Evolutionary conservation across 2,113 vertebrate species (phyloP).

Genomic region (Neopipo cinnamomea): DNA sequence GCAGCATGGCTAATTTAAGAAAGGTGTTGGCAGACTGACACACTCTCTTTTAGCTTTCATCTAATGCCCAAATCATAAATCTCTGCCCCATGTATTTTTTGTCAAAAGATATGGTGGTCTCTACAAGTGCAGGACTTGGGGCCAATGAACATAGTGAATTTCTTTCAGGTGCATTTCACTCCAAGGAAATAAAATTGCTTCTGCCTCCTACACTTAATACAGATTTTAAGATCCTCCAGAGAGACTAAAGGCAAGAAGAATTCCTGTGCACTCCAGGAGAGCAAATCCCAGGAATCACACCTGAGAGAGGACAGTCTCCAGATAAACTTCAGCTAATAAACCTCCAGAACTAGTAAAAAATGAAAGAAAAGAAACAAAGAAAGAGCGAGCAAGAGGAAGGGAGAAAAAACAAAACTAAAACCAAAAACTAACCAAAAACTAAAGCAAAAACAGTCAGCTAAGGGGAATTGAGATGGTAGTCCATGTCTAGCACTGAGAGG

Average conservation of each 20-base stretch:
- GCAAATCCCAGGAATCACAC: not conserved
- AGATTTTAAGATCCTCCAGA: not conserved
- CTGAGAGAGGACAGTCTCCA: not conserved
- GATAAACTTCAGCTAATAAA: not conserved
- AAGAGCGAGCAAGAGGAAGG: not conserved
- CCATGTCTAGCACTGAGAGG: not conserved
- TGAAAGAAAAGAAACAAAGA: not conserved
- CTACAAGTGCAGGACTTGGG: not conserved
- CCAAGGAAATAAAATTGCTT: not conserved
- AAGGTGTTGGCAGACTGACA: not conserved
- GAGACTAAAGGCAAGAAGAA: constrained; percentile 1
- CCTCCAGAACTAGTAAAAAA: not conserved
- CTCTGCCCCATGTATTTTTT: not conserved
- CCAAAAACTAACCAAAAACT: not conserved
- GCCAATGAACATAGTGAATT: not conserved
- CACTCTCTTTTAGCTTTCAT: not conserved
- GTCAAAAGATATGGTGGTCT: not conserved
- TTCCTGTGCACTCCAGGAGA: not conserved
- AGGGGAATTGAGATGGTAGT: not conserved
- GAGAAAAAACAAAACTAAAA: not conserved
- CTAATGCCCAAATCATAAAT: not conserved
- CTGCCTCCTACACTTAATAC: not conserved
- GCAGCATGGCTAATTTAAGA: not conserved
- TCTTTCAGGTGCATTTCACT: not conserved
- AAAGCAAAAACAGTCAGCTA: not conserved